Evolutionary conservation across 2,888 invertebrate genomes (phyloP).

Genomic region (Lumbricus terrestris): DNA sequence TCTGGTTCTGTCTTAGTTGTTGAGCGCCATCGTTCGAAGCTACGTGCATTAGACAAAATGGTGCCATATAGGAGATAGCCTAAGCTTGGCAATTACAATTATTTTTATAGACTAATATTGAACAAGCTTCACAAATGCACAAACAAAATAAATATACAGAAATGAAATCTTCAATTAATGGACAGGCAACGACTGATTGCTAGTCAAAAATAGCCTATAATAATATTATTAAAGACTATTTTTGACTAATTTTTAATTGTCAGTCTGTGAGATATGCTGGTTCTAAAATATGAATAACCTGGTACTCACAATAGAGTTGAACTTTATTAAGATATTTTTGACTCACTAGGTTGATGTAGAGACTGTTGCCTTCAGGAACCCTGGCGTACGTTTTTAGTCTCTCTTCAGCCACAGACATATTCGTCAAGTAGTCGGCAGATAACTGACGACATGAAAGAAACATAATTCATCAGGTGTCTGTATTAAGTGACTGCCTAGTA

Average conservation of each 20-base stretch:
- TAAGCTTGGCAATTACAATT: no score
- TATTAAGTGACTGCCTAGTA: neutral
- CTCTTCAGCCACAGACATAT: slow-evolving; percentile 28
- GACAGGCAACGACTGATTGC: neutral
- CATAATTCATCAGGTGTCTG: neutral
- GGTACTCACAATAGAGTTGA: neutral
- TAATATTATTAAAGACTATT: no score
- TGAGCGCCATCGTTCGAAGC: no score
- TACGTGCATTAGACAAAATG: no score
- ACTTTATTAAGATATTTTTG: neutral
- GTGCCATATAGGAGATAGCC: no score
- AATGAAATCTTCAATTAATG: neutral
- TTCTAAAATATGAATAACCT: neutral
- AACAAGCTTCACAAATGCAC: neutral
- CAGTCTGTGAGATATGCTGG: no score
- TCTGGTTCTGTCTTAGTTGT: no score
- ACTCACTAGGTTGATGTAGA: slow-evolving; percentile 37
- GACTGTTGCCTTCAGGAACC: slow-evolving; percentile 21
- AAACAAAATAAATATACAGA: neutral
- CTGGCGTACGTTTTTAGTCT: slow-evolving; percentile 30
- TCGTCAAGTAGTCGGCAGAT: slow-evolving; percentile 28
- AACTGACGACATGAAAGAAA: slow-evolving; percentile 16
- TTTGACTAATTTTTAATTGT: no score
- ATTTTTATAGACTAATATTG: no score
- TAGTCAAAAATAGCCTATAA: neutral